Conservation (phyloP, 30 jellyfish, hydroid and myxozoan genomes). For the Pelagia noctiluca region DNA sequence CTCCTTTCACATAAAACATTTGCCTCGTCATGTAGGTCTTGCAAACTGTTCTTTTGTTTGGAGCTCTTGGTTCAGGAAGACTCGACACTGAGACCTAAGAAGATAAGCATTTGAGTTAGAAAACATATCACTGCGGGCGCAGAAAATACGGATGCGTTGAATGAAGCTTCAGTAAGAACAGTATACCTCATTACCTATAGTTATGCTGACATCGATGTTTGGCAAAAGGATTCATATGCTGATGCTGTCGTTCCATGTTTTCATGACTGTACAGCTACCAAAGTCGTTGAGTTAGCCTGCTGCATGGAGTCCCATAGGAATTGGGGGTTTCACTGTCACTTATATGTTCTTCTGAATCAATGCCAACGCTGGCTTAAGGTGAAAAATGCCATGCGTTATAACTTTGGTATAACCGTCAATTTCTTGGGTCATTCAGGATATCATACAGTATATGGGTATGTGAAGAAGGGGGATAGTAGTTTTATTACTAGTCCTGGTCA, state of each 20-base stretch:
- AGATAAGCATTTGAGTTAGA: no score
- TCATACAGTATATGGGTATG: conserved; percentile 9
- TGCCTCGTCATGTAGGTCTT: no score
- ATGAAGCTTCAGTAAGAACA: no score
- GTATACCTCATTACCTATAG: neutral
- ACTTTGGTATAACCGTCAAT: conserved; percentile 1
- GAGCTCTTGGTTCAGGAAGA: no score
- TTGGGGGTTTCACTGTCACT: conserved; percentile 11
- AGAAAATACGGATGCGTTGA: no score
- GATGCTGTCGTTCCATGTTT: conserved; percentile 15
- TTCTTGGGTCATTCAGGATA: conserved; percentile 41
- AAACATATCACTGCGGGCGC: no score
- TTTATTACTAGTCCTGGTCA: neutral
- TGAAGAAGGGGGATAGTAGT: conserved; percentile 13
- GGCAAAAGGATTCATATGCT: neutral
- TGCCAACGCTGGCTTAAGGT: conserved; percentile 12
- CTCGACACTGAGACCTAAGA: no score
- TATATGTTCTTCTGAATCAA: conserved; percentile 18
- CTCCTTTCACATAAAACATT: no score
- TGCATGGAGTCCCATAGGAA: conserved; percentile 45
- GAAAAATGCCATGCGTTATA: neutral
- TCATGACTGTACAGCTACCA: neutral
- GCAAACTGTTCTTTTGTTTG: no score
- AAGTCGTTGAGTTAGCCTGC: conserved; percentile 45
- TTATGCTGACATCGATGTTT: neutral